Conservation (phyloP, 1,140 invertebrate genomes). For the Drosophila malerkotliana region DNA sequence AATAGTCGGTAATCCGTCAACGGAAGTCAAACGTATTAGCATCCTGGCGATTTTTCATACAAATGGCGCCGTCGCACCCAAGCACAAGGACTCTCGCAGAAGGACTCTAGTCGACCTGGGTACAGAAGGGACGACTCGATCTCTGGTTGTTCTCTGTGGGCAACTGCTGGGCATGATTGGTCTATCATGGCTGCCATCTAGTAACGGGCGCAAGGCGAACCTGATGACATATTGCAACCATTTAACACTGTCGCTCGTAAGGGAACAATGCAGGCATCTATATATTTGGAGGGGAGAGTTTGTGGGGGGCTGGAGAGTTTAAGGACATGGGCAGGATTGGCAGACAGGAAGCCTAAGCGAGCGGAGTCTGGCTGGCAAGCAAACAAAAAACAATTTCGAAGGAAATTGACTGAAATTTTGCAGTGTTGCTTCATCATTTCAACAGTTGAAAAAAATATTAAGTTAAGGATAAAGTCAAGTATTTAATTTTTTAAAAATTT, state of each 20-base stretch:
- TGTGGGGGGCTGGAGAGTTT: no score
- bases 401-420: constrained; percentile 82
- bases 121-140: constrained; percentile 5
- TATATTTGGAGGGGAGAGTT: neutral
- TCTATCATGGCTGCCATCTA: constrained; percentile 75
- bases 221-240: constrained; percentile 83
- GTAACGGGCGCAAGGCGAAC: constrained; percentile 61
- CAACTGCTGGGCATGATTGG: constrained; percentile 69
- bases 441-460: constrained; percentile 3
- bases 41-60: constrained; percentile 83
- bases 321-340: constrained; percentile 10
- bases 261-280: constrained; percentile 65
- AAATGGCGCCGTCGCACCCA: constrained; percentile 71
- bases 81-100: constrained; percentile 17
- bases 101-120: constrained; percentile 28
- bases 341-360: constrained; percentile 69
- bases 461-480: no score
- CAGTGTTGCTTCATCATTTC: constrained; percentile 79
- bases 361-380: constrained; percentile 63
- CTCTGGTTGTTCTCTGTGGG: constrained; percentile 2
- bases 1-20: constrained; percentile 83
- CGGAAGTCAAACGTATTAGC: constrained; percentile 83
- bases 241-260: constrained; percentile 83
- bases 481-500: no score
- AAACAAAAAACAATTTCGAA: constrained; percentile 81